A percentile compares a stretch with the other conserved stretches of the same genome.
Evolutionary conservation across 2,113 vertebrate species (phyloP).

Genomic region (Zosterops japonicus): DNA sequence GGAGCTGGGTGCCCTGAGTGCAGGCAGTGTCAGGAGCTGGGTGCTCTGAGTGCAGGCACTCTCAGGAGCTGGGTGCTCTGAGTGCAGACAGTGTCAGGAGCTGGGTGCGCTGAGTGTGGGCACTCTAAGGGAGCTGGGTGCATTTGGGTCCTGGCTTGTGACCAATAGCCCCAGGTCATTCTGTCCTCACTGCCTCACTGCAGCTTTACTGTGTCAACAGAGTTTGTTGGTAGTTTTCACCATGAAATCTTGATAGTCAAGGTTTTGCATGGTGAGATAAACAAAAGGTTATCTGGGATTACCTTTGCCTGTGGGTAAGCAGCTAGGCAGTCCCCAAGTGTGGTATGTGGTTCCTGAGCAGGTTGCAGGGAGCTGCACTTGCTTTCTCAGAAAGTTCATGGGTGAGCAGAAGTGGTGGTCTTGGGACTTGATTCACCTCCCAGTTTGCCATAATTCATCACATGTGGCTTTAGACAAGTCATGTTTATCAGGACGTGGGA

Average conservation of each 20-base stretch:
- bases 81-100: too few species aligned
- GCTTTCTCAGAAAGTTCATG: not conserved
- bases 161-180: fast-evolving
- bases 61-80: too few species aligned
- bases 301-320: not conserved
- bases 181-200: fast-evolving
- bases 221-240: not conserved
- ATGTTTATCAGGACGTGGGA: not conserved
- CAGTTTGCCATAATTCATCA: not conserved
- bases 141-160: not conserved
- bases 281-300: not conserved
- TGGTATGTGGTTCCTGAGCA: not conserved
- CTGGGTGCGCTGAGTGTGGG: too few species aligned
- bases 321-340: not conserved
- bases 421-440: not conserved
- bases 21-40: too few species aligned
- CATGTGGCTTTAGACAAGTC: not conserved
- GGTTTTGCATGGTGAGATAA: not conserved
- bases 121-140: not conserved
- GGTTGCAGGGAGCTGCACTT: not conserved
- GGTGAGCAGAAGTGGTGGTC: not conserved
- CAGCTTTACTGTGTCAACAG: not conserved
- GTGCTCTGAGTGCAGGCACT: too few species aligned
- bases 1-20: too few species aligned
- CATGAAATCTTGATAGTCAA: not conserved